These are phyloP conservation scores for Cyphomyrmex costatus DNA, from an alignment of 1,140 invertebrate species.

Conservation along the genomic window DNA sequence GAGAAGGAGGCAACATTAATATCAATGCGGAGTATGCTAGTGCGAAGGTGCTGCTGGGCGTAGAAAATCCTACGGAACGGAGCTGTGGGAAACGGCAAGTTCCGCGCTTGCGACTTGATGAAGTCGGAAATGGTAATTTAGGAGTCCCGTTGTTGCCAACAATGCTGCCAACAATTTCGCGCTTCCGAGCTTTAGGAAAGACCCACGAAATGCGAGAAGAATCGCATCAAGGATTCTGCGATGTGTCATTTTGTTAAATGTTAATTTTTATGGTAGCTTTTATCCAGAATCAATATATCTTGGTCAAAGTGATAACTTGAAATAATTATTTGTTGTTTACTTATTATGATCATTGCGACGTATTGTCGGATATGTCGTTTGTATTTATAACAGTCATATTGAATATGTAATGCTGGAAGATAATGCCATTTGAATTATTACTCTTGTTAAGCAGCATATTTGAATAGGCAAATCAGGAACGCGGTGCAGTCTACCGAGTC, in stretches of 20 bases:
- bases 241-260: background rate
- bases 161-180: slow-evolving; percentile 40
- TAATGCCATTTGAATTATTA: slow-evolving; percentile 48
- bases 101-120: slow-evolving; percentile 27
- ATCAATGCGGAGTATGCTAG: slow-evolving; percentile 66
- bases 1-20: slow-evolving; percentile 70
- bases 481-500: slow-evolving; percentile 40
- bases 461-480: slow-evolving; percentile 52
- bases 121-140: slow-evolving; percentile 66
- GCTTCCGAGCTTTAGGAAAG: slow-evolving; percentile 2
- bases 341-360: background rate
- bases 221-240: background rate
- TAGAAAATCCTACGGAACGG: slow-evolving; percentile 37
- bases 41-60: slow-evolving; percentile 21
- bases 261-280: slow-evolving; percentile 8
- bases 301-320: background rate
- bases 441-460: slow-evolving; percentile 52
- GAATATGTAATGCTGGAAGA: slow-evolving; percentile 1
- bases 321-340: background rate
- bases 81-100: slow-evolving; percentile 27
- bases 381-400: background rate
- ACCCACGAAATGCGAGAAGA: slow-evolving; percentile 26
- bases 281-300: background rate
- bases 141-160: slow-evolving; percentile 33
- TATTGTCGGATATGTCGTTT: slow-evolving; percentile 8